phyloP scores from a whole-genome alignment of 1,140 invertebrate genomes.

The Microplitis demolitor region DNA sequence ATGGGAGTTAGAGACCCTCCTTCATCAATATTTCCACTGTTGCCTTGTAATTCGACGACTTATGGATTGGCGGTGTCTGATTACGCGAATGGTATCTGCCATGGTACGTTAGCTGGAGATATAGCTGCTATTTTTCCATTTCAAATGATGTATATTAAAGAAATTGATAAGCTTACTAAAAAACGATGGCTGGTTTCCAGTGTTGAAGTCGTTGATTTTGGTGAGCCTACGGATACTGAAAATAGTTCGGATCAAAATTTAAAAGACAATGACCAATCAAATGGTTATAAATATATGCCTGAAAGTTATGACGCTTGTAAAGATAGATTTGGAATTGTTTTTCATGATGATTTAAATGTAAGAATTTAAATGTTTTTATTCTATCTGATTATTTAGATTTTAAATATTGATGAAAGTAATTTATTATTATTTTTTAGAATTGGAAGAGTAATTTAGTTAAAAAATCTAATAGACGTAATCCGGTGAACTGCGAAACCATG shows the following conservation, averaged over 20 bases:
- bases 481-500: constrained; percentile 25
- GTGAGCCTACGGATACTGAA: constrained; percentile 1
- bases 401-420: not conserved
- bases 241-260: not conserved
- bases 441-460: not conserved
- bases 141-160: constrained; percentile 49
- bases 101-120: constrained; percentile 58
- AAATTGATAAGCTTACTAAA: constrained; percentile 48
- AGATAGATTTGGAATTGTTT: constrained; percentile 52
- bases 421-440: constrained; percentile 8
- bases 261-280: constrained; percentile 25
- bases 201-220: constrained; percentile 37
- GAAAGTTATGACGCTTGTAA: constrained; percentile 48
- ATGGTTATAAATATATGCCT: constrained; percentile 48
- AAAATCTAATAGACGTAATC: not conserved
- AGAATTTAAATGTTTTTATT: constrained; percentile 9
- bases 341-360: constrained; percentile 47
- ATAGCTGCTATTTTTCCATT: constrained; percentile 54
- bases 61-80: constrained; percentile 50
- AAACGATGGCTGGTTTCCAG: constrained; percentile 43
- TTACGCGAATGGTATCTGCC: constrained; percentile 55
- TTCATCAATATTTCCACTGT: constrained; percentile 48
- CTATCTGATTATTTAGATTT: not conserved
- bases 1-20: constrained; percentile 51
- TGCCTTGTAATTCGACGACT: constrained; percentile 52